Conservation (phyloP, 2,888 invertebrate genomes). For the Rhorus exstirpatorius region DNA sequence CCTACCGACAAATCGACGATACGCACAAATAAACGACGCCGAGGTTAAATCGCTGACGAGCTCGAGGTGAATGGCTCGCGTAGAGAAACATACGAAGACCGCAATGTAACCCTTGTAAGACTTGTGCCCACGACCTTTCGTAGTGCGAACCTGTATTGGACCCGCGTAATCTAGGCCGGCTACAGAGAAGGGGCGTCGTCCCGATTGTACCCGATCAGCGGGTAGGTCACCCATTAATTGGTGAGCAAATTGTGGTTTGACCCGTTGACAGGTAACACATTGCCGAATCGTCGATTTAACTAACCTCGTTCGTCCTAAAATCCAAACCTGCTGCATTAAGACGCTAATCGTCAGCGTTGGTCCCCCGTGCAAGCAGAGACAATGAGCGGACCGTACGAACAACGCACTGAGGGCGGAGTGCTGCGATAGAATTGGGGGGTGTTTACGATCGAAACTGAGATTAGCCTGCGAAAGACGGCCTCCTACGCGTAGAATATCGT, state of each 20-base stretch:
- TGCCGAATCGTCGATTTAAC: slow-evolving; percentile 17
- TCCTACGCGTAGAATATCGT: slow-evolving; percentile 28
- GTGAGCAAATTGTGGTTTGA: slow-evolving; percentile 17
- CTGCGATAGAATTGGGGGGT: slow-evolving; percentile 32
- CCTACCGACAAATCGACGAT: neutral
- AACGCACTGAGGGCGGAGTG: slow-evolving; percentile 21
- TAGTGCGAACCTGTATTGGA: neutral
- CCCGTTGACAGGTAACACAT: slow-evolving; percentile 38
- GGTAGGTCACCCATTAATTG: slow-evolving; percentile 12
- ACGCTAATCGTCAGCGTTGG: neutral
- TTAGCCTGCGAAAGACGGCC: slow-evolving; percentile 23
- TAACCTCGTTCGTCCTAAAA: neutral
- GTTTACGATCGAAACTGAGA: slow-evolving; percentile 31
- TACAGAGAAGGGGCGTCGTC: neutral
- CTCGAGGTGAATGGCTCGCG: too few relatives aligned
- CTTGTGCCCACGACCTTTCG: neutral
- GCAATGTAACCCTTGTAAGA: too few relatives aligned
- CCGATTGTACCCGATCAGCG: slow-evolving; percentile 22
- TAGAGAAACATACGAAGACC: too few relatives aligned
- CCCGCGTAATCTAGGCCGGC: neutral
- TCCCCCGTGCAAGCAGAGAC: slow-evolving; percentile 15
- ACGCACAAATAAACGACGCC: too few relatives aligned
- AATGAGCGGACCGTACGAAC: slow-evolving; percentile 36
- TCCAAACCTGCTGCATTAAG: slow-evolving; percentile 6
- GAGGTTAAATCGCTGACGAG: too few relatives aligned